A percentile compares a stretch with the other conserved stretches of the same genome.
Evolutionary conservation across 2,113 vertebrate genomes (phyloP).

Genomic region (Eulacestoma nigropectus): DNA sequence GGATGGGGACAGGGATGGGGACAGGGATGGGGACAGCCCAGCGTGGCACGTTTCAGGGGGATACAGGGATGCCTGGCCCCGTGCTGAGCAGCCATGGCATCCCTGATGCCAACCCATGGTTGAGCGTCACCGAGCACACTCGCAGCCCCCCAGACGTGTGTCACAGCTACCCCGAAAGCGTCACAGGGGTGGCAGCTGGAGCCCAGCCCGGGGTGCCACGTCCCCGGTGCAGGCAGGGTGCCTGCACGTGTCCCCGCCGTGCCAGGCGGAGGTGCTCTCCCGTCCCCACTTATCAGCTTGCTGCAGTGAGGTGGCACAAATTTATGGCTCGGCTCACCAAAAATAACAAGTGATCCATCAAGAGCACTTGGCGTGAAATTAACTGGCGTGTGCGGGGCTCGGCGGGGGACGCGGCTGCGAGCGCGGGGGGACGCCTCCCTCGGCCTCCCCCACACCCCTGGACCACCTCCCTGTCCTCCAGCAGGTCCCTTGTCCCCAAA

Average conservation of each 20-base stretch:
- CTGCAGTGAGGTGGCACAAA: constrained; percentile 76
- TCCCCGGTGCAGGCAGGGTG: rapidly evolving
- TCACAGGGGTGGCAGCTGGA: not conserved
- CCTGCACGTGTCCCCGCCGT: rapidly evolving
- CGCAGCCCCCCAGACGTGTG: rapidly evolving
- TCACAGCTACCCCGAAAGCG: not conserved
- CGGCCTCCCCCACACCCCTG: rapidly evolving
- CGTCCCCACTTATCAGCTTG: constrained; percentile 54
- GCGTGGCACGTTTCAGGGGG: rapidly evolving
- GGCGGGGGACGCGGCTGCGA: not conserved
- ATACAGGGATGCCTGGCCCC: not conserved
- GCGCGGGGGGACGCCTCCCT: not conserved
- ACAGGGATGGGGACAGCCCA: not conserved
- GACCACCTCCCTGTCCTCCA: not conserved
- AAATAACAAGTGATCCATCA: constrained; percentile 83
- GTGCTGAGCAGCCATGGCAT: rapidly evolving
- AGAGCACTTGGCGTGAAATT: constrained; percentile 78
- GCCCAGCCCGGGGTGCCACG: rapidly evolving
- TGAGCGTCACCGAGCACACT: not conserved
- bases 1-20: not conserved
- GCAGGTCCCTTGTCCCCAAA: not conserved
- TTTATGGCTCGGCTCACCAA: constrained; percentile 78
- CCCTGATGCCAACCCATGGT: not conserved
- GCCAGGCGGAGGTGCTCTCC: not conserved
- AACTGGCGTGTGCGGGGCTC: constrained; percentile 66